phyloP scores from a whole-genome alignment of 2,888 invertebrate species.

The Chloroclystis v-ata region DNA sequence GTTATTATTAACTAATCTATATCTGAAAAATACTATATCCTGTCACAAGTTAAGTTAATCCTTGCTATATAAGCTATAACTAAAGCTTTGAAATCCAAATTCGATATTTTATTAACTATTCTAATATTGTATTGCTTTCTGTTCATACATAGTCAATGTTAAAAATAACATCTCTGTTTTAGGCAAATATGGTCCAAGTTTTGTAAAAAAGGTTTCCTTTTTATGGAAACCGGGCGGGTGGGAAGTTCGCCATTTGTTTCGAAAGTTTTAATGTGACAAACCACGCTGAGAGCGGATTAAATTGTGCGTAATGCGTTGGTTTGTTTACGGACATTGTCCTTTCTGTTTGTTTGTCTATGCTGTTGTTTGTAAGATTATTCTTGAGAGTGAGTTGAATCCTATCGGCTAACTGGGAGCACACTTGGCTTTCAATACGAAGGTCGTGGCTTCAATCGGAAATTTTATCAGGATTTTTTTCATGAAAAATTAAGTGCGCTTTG shows the following conservation, averaged over 20 bases:
- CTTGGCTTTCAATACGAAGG: too few species aligned
- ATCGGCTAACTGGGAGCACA: too few species aligned
- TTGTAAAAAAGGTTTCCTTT: constrained; percentile 15
- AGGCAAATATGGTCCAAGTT: constrained; percentile 14
- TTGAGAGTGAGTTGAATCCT: too few species aligned
- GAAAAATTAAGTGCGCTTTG: too few species aligned
- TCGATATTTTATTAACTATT: too few species aligned
- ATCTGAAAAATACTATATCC: too few species aligned
- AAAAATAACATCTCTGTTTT: not conserved
- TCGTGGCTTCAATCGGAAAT: too few species aligned
- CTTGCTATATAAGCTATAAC: too few species aligned
- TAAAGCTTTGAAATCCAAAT: too few species aligned
- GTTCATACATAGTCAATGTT: not conserved
- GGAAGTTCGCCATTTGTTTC: constrained; percentile 16
- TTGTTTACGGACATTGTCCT: constrained; percentile 12
- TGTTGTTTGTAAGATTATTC: not conserved
- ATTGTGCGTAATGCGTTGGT: constrained; percentile 16
- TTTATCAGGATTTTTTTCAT: too few species aligned
- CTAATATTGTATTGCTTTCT: not conserved
- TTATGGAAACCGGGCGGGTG: constrained; percentile 7
- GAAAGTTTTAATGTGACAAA: constrained; percentile 16
- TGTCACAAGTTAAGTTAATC: too few species aligned
- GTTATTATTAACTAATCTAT: too few species aligned
- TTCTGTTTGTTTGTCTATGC: not conserved
- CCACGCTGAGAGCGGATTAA: constrained; percentile 12